phyloP scores from a whole-genome alignment of 92 coral and sea anemone genomes.

The Siderastrea siderea region DNA sequence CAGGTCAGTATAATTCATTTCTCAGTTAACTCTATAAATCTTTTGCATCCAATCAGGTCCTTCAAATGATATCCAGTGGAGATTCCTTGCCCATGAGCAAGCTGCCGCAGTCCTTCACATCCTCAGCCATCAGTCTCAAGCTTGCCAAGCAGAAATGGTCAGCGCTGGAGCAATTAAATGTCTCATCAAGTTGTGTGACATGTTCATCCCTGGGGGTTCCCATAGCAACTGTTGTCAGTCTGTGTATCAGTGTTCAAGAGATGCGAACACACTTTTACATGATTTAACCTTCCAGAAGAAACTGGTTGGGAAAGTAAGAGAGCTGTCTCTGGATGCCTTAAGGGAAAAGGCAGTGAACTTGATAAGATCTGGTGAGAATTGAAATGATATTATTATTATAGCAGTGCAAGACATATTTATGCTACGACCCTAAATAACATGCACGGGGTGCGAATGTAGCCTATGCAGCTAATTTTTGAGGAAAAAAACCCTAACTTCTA shows the following conservation, averaged over 20 bases:
- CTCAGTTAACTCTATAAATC: neutral
- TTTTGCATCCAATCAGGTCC: neutral
- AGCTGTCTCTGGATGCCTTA: conserved; percentile 56
- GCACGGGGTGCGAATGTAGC: too few relatives aligned
- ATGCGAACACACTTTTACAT: conserved; percentile 66
- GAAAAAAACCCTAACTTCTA: too few relatives aligned
- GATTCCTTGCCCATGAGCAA: conserved; percentile 78
- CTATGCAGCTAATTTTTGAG: too few relatives aligned
- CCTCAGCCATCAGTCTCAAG: conserved; percentile 69
- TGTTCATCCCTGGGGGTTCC: conserved; percentile 70
- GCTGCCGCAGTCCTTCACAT: conserved; percentile 80
- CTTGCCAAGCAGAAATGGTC: conserved; percentile 85
- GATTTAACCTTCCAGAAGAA: conserved; percentile 76
- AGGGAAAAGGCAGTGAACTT: conserved; percentile 55
- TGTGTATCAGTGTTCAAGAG: conserved; percentile 32
- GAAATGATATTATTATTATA: neutral
- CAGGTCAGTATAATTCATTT: neutral
- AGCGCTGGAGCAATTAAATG: conserved; percentile 82
- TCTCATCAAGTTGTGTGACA: conserved; percentile 82
- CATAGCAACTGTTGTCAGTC: conserved; percentile 88
- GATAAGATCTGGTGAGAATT: conserved; percentile 71
- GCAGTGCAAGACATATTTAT: neutral
- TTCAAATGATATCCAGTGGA: conserved; percentile 26
- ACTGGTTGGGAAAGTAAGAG: conserved; percentile 86
- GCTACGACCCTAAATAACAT: too few relatives aligned